Evolutionary conservation across 2,797 vertebrate genomes (phyloP).

Genomic region (Alca torda): DNA sequence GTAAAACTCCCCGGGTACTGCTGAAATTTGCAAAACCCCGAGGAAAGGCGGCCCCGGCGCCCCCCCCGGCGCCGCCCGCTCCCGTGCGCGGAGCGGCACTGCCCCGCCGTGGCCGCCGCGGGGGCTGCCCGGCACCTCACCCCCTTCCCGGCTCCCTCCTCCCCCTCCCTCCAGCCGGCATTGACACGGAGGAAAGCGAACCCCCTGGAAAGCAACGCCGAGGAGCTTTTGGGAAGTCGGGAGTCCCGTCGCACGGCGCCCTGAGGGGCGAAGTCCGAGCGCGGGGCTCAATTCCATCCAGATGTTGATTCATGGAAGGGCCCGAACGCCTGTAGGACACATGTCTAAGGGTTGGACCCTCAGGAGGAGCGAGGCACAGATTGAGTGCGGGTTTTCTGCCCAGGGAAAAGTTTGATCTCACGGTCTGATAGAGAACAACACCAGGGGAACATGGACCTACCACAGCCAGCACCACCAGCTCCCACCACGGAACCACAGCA

Average conservation of each 20-base stretch:
- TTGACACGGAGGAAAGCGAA: rapidly evolving
- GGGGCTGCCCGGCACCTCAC: neutral
- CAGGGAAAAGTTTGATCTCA: neutral
- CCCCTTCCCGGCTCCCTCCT: too few species aligned
- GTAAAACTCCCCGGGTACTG: rapidly evolving
- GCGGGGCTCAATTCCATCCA: neutral
- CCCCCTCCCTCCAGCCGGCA: neutral
- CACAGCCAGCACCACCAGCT: rapidly evolving
- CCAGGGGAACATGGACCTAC: rapidly evolving
- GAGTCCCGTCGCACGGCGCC: neutral
- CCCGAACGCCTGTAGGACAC: rapidly evolving
- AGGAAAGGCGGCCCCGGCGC: neutral
- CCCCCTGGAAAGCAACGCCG: neutral
- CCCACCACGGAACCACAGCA: rapidly evolving
- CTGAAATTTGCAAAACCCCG: neutral
- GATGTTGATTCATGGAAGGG: neutral
- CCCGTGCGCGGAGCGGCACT: neutral
- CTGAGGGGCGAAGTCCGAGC: neutral
- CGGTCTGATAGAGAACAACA: rapidly evolving
- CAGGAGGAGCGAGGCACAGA: neutral
- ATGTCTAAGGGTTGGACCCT: rapidly evolving
- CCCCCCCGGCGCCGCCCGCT: neutral
- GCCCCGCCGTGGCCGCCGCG: neutral
- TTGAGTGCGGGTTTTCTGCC: neutral
- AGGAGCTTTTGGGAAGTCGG: neutral